Base-by-base conservation (phyloP, 2,113 vertebrate species). In the Laticauda colubrina region DNA sequence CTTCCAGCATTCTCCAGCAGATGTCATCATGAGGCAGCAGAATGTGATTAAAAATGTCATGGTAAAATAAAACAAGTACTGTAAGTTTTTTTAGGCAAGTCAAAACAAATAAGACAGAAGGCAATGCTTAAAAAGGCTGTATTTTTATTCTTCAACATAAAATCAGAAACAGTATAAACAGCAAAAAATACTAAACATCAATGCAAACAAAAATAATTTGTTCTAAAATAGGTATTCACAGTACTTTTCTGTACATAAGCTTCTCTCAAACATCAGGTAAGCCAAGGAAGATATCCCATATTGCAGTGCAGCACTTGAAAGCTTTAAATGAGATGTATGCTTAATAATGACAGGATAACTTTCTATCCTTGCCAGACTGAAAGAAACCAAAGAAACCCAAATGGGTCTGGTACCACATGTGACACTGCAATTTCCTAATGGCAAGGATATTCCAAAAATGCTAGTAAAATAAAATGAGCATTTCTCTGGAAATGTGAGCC, bases 1-100 rank as follows among this genome's bases (percentile, higher is more conserved):
- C 24, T 95, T 92, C 95, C 0, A 3, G 90, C 39, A 48, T 43
- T n/a, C 95, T 89, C 97, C 96, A 91, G 93, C 89, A 96, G 95
- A 94, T 95, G 95, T 93, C 94, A 59, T 94, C 94, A 11, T 61
- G 85, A 92, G 55, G 95, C 94, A 92, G 92, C 14, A 0, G 93
- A 45, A 92, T 56, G n/a, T 86, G 87, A 91, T n/a, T 43, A 21
- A 81, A 51, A 87, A 59, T 2, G 85, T 51, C 92, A 64, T 88
- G 86, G 23, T 56, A 54, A 81, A 75, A 86, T 51, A 61, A 69
- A 53, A 89, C 18, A 56, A 57, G 29, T 29, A 93, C 14, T n/a
- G 64, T 15, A 69, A 26, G 14, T 20, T 90, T 53, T 7, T 8
- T 85, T 59, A 0, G 7, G 86, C 90, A 90, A 10, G 18, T 24